Percentiles rank a stretch among this genome's conserved stretches.
Evolutionary conservation across 2,888 invertebrate species (phyloP).

Genomic region (Harpalus rubripes): DNA sequence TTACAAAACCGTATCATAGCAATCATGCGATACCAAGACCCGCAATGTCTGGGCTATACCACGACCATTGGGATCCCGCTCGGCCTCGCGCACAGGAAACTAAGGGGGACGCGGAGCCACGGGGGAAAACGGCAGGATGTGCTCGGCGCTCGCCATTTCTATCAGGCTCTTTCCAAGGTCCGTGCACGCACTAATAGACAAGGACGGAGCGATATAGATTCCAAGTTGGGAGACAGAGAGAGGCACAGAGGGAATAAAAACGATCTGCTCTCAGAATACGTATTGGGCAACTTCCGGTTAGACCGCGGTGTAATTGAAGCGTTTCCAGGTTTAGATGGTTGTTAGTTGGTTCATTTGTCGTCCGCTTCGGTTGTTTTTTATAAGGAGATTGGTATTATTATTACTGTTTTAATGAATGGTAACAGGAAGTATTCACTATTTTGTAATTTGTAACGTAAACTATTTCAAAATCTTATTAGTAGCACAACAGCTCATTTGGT

Average conservation of each 20-base stretch:
- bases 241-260: conserved; percentile 31
- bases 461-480: conserved; percentile 55
- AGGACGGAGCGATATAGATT: neutral
- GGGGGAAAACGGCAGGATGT: conserved; percentile 46
- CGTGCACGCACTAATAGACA: conserved; percentile 36
- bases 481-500: conserved; percentile 17
- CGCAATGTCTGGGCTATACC: conserved; percentile 22
- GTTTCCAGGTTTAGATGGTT: conserved; percentile 52
- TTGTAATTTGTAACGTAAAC: conserved; percentile 47
- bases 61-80: conserved; percentile 10
- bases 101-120: conserved; percentile 8
- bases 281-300: conserved; percentile 63
- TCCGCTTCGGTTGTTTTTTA: conserved; percentile 28
- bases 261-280: conserved; percentile 50
- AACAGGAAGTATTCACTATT: conserved; percentile 47
- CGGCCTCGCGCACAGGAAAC: conserved; percentile 56
- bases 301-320: conserved; percentile 45
- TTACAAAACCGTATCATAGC: conserved; percentile 39
- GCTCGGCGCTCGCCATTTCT: conserved; percentile 55
- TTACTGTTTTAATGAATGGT: conserved; percentile 37
- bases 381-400: conserved; percentile 31
- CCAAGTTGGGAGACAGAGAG: conserved; percentile 19
- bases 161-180: conserved; percentile 52
- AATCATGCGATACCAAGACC: conserved; percentile 19
- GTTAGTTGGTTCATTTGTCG: conserved; percentile 48